phyloP scores from a whole-genome alignment of 2,888 invertebrate species.

The Spodoptera picta region DNA sequence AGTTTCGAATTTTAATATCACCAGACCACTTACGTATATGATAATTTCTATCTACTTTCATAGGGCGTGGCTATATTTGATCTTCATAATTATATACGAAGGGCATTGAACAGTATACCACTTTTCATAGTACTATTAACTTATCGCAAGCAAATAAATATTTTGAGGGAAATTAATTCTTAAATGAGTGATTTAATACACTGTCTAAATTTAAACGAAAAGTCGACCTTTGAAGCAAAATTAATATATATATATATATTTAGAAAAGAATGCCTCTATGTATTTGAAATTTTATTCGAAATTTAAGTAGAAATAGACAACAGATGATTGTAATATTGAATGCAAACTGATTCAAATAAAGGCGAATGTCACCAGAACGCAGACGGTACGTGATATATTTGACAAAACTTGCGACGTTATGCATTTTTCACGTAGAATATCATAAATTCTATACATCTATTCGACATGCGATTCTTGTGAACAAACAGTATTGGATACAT shows the following conservation, averaged over 20 bases:
- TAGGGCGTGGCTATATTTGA: not conserved
- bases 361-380: conserved; percentile 14
- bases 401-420: not conserved
- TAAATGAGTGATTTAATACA: no score
- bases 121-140: no score
- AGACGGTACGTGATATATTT: conserved; percentile 19
- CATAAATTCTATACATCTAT: no score
- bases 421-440: conserved; percentile 7
- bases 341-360: conserved; percentile 6
- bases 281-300: not conserved
- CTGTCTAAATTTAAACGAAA: no score
- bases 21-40: not conserved
- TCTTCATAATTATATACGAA: no score
- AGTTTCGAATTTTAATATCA: conserved; percentile 28
- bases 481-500: not conserved
- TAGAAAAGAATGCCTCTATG: no score
- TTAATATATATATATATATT: no score
- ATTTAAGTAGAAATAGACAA: not conserved
- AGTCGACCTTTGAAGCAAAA: no score
- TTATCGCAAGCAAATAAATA: no score
- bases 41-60: conserved; percentile 1
- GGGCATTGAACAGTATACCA: no score
- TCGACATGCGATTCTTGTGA: conserved; percentile 13
- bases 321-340: conserved; percentile 5
- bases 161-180: no score